Evolutionary conservation across 1,140 invertebrate species (phyloP), one percentile per base, ranked within the genome.

Genomic region (Drosophila jambulina): DNA sequence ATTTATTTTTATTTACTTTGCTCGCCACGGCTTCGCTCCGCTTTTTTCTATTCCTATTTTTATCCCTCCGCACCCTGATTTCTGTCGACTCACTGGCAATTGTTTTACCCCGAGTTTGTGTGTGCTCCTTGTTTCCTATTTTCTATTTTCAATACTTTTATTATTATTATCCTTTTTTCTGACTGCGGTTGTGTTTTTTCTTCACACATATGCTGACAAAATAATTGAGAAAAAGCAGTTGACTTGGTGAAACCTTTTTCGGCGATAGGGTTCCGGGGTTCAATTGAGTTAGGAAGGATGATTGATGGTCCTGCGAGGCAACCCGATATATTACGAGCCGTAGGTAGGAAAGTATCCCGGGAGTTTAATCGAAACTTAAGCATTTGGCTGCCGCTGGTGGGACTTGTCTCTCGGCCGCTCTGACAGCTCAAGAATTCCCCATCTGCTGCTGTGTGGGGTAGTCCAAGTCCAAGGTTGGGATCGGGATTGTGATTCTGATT

Each of bases 181-280:
- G 61, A 69, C 63, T 80, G 80, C 77, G 68, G 53, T 87, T 82
- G 83, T 79, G 60, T 88, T 70, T 65, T 80, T 70, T 70, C 64
- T 90, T 90, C 80, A 90, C 84, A 88, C 85, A 88, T 88, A 84
- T 88, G 80, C 78, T 84, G 80, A 88, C 68, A 87, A 87, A 88
- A 87, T 87, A 87, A 90, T 87, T 90, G 85, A 79, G 80, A 63
- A 83, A 87, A 58, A 76, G 43, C 51, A 64, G 40, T 61, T 78
- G 63, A 78, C 75, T 76, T 60, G 54, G 42, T 48, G 71, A 75
- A 56, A 63, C 49, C 60, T 58, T 60, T 64, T 60, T 53, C 12
- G 69, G 45, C 46, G 48, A 23, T 59, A 29, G 19, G 43, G 49
- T 40, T 56, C 38, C 27, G 64, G 69, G 54, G 25, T 67, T 46